phyloP scores from a whole-genome alignment of 2,113 vertebrate species.

The Toxostoma redivivum region DNA sequence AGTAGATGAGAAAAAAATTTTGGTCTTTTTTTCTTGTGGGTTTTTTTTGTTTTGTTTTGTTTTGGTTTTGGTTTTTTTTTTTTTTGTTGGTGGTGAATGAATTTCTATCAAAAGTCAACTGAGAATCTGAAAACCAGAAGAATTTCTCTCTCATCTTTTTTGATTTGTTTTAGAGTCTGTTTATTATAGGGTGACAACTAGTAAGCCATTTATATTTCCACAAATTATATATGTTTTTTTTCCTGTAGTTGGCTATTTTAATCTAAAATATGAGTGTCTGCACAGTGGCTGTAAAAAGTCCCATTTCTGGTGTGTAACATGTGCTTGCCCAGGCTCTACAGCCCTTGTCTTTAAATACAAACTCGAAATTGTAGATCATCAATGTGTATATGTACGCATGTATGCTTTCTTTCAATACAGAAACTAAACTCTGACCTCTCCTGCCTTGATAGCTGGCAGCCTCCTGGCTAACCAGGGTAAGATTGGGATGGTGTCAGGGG shows the following conservation, averaged over 20 bases:
- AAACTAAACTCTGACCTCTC: not conserved
- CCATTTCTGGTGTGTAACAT: not conserved
- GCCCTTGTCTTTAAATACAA: not conserved
- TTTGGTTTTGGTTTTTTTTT: not conserved
- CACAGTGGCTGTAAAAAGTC: not conserved
- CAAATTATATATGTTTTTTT: not conserved
- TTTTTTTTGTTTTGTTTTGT: not conserved
- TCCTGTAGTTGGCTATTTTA: not conserved
- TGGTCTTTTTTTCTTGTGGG: not conserved
- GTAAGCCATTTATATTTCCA: not conserved
- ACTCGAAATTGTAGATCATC: not conserved
- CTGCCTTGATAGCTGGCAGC: not conserved
- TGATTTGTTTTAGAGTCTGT: not conserved
- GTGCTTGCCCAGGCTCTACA: not conserved
- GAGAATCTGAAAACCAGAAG: not conserved
- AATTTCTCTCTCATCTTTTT: not conserved
- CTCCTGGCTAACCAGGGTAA: rapidly evolving
- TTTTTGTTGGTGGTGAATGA: not conserved
- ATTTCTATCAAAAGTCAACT: not conserved
- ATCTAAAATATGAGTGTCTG: not conserved
- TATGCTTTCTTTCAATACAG: not conserved
- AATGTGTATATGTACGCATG: no score
- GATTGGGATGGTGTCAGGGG: not conserved
- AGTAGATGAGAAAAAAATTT: not conserved
- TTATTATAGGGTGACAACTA: rapidly evolving